phyloP scores from a whole-genome alignment of 2,888 invertebrate species.

The Chymomyza caudatula region DNA sequence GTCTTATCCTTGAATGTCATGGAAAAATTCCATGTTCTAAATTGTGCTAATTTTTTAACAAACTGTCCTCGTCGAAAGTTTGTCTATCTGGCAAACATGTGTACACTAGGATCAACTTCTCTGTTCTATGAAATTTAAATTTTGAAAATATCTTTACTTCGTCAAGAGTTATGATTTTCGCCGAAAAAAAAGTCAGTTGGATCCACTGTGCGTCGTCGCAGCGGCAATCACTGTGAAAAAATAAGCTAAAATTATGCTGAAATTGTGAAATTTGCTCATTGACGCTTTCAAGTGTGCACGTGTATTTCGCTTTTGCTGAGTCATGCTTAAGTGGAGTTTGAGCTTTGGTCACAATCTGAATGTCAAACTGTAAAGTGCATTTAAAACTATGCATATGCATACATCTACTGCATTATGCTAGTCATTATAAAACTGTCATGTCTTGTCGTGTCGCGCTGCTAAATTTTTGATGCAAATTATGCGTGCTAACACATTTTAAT shows the following conservation, averaged over 20 bases:
- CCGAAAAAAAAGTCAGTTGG: too few relatives aligned
- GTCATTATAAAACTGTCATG: neutral
- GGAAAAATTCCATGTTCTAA: too few relatives aligned
- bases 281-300: neutral
- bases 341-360: neutral
- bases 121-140: too few relatives aligned
- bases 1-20: too few relatives aligned
- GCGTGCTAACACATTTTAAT: neutral
- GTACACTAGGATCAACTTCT: too few relatives aligned
- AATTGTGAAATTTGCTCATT: constrained; percentile 13
- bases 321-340: neutral
- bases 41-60: too few relatives aligned
- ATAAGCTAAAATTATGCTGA: constrained; percentile 34
- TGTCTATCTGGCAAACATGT: too few relatives aligned
- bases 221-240: constrained; percentile 10
- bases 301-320: neutral
- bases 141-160: too few relatives aligned
- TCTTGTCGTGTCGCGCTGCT: neutral
- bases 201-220: too few relatives aligned
- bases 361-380: neutral
- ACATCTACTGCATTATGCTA: neutral
- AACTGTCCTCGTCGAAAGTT: too few relatives aligned
- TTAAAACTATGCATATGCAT: too few relatives aligned
- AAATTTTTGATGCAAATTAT: neutral
- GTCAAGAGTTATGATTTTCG: too few relatives aligned